phyloP scores from a whole-genome alignment of 2,113 vertebrate genomes.

The Xyrauchen texanus region DNA sequence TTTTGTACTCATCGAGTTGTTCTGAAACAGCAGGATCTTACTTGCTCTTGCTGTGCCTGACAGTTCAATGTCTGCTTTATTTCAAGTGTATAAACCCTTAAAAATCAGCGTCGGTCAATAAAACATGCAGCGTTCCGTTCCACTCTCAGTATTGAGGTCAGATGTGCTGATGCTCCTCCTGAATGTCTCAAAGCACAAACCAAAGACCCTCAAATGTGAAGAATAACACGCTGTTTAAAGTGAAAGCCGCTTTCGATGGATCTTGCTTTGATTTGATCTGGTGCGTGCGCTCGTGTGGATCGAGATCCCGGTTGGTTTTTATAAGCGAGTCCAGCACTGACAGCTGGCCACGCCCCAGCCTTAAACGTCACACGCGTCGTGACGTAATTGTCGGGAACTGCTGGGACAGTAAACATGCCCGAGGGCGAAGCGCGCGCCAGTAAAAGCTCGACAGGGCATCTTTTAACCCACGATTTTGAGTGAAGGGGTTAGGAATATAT shows the following conservation, averaged over 20 bases:
- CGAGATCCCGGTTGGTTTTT: conserved; percentile 43
- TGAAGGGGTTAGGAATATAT: no score
- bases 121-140: not conserved
- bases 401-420: conserved; percentile 79
- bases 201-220: not conserved
- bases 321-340: conserved; percentile 26
- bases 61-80: not conserved
- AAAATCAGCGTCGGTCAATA: not conserved
- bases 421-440: conserved; percentile 50
- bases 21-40: not conserved
- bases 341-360: conserved; percentile 49
- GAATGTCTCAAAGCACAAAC: not conserved
- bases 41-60: no score
- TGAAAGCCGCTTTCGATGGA: not conserved
- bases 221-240: not conserved
- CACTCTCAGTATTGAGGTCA: not conserved
- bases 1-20: conserved; percentile 85
- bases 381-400: conserved; percentile 82
- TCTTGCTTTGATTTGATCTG: conserved; percentile 3
- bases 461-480: no score
- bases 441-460: not conserved
- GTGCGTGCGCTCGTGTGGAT: conserved; percentile 27
- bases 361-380: conserved; percentile 53
- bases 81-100: not conserved
- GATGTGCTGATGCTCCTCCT: not conserved